These are phyloP conservation scores for Siniperca obscura DNA, from an alignment of 2,797 vertebrate genomes.

Conservation along the genomic window DNA sequence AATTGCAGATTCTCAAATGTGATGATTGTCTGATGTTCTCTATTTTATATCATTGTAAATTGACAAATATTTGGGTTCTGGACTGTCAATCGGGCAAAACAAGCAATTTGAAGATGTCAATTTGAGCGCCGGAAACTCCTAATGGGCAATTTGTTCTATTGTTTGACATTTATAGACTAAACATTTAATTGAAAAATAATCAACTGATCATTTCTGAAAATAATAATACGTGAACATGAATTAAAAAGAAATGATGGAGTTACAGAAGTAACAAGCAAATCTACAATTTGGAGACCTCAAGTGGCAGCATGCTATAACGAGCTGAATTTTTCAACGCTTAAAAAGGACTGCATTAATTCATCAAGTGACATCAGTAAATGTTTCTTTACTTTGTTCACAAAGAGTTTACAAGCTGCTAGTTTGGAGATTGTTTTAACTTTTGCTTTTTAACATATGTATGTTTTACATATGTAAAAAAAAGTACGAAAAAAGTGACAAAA, in stretches of 20 bases:
- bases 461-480: no score
- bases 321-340: neutral
- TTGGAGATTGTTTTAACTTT: neutral
- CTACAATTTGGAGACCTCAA: neutral
- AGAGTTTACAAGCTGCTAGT: neutral
- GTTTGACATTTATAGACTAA: no score
- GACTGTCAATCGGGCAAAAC: neutral
- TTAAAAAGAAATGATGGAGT: neutral
- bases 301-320: neutral
- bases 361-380: neutral
- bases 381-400: neutral
- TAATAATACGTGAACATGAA: neutral
- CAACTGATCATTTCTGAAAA: neutral
- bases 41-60: neutral
- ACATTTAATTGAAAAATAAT: no score
- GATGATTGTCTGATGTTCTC: neutral
- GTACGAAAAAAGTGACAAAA: no score
- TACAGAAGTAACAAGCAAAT: neutral
- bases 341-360: slow-evolving; percentile 3
- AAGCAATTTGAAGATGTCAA: neutral
- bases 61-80: neutral
- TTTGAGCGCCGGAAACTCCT: neutral
- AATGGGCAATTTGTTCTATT: neutral
- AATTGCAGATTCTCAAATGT: neutral
- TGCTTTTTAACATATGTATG: neutral